phyloP scores from a whole-genome alignment of 2,888 invertebrate species.

The Cheilosia grossa region DNA sequence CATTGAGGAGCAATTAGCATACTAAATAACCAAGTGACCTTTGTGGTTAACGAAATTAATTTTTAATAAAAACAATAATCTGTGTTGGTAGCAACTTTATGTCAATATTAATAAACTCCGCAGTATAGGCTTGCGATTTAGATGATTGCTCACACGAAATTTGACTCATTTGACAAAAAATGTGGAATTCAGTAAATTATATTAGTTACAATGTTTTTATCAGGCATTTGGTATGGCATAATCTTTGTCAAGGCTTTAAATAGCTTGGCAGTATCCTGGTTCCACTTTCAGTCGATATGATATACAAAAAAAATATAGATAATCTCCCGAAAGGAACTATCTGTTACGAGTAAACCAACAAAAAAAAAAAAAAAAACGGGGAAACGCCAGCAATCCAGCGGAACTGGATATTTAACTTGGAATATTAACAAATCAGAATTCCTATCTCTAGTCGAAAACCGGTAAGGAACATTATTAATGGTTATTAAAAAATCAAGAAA shows the following conservation, averaged over 20 bases:
- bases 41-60: conserved; percentile 8
- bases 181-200: no score
- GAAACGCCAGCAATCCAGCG: conserved; percentile 25
- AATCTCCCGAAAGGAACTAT: conserved; percentile 5
- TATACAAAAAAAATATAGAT: neutral
- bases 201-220: no score
- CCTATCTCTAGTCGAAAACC: conserved; percentile 19
- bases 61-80: conserved; percentile 14
- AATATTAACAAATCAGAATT: conserved; percentile 22
- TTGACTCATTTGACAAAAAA: neutral
- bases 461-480: conserved; percentile 12
- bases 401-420: conserved; percentile 11
- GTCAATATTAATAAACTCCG: neutral
- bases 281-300: no score
- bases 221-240: no score
- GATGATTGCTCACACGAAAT: neutral
- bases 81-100: conserved; percentile 5
- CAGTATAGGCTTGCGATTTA: neutral
- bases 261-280: no score
- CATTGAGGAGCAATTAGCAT: conserved; percentile 33
- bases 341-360: neutral
- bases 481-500: neutral
- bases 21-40: conserved; percentile 27
- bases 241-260: no score
- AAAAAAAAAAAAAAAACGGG: conserved; percentile 9